These are phyloP conservation scores for Hippocampus abdominalis DNA, from an alignment of 2,113 vertebrate genomes.

Conservation along the genomic window DNA sequence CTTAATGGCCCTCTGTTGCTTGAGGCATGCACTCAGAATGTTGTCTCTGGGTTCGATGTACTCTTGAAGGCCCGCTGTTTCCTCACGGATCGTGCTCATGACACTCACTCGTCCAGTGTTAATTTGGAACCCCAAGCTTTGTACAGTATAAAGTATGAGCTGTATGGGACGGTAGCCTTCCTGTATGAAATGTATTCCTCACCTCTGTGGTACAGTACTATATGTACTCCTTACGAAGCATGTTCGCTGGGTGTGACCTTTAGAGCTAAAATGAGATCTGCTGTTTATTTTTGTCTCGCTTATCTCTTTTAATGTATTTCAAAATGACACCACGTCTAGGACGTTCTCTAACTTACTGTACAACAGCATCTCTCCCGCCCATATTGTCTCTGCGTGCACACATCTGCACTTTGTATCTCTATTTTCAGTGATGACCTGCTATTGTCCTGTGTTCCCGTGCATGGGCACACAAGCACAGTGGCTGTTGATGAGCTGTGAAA, in stretches of 20 bases:
- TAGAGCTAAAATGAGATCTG: constrained; percentile 22
- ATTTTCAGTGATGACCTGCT: constrained; percentile 34
- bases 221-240: constrained; percentile 14
- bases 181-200: constrained; percentile 13
- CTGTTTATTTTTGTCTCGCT: constrained; percentile 4
- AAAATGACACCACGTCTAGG: constrained; percentile 39
- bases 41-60: background rate
- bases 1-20: background rate
- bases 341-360: constrained; percentile 53
- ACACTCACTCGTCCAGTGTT: background rate
- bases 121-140: background rate
- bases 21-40: background rate
- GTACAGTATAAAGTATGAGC: background rate
- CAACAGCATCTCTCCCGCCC: constrained; percentile 37
- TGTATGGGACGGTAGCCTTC: constrained; percentile 1
- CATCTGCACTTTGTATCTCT: constrained; percentile 43
- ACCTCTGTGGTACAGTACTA: background rate
- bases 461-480: constrained; percentile 18
- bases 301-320: constrained; percentile 37
- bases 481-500: constrained; percentile 2
- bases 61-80: background rate
- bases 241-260: constrained; percentile 1
- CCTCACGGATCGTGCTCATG: background rate
- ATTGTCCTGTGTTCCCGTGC: constrained; percentile 29
- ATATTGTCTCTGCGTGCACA: constrained; percentile 43